A percentile compares a stretch with the other conserved stretches of the same genome.
These are phyloP conservation scores for Cebidichthys violaceus DNA, from an alignment of 2,113 vertebrate genomes.

Conservation along the genomic window DNA sequence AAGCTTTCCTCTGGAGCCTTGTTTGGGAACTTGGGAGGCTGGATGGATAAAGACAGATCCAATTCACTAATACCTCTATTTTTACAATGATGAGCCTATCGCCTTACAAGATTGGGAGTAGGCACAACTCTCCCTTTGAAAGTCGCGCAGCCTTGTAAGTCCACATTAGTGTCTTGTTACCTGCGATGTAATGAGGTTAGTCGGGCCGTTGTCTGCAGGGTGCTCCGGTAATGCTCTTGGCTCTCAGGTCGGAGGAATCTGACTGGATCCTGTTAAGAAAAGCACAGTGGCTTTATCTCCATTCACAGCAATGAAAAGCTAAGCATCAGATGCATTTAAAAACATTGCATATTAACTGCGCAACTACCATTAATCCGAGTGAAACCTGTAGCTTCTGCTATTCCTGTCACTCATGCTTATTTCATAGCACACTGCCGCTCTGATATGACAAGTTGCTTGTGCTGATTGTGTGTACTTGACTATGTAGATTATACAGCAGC, in stretches of 20 bases:
- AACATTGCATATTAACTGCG: background rate
- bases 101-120: conserved; percentile 46
- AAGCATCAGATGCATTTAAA: conserved; percentile 8
- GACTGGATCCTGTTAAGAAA: conserved; percentile 46
- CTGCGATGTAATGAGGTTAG: conserved; percentile 65
- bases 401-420: conserved; percentile 57
- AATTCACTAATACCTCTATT: conserved; percentile 59
- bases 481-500: conserved; percentile 74
- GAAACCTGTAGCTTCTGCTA: conserved; percentile 58
- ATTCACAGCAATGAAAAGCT: conserved; percentile 27
- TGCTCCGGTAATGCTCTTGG: conserved; percentile 43
- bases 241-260: conserved; percentile 40
- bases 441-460: conserved; percentile 65
- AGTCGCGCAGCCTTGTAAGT: conserved; percentile 60
- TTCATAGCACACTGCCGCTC: conserved; percentile 51
- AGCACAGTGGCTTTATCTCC: conserved; percentile 14
- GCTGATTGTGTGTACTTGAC: conserved; percentile 75
- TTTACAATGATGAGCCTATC: conserved; percentile 51
- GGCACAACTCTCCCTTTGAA: conserved; percentile 54
- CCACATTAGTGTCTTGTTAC: conserved; percentile 70
- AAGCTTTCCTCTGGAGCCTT: conserved; percentile 69
- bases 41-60: conserved; percentile 56
- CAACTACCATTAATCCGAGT: background rate
- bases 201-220: conserved; percentile 49
- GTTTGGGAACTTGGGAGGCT: conserved; percentile 59